Conservation (phyloP, 2,888 invertebrate genomes). For the Dione juno region DNA sequence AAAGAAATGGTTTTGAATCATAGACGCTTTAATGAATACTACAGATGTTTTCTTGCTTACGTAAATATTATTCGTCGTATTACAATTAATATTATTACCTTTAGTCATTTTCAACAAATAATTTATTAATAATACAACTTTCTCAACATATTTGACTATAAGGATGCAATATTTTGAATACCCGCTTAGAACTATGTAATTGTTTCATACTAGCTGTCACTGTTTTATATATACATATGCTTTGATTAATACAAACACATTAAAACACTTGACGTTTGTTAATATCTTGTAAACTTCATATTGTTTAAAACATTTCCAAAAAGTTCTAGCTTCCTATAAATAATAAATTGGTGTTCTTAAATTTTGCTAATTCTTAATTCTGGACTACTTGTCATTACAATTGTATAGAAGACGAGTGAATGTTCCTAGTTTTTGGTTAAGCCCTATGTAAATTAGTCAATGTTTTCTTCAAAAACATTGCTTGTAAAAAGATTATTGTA, state of each 20-base stretch:
- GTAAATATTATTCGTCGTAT: not conserved
- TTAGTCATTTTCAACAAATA: slow-evolving; percentile 4
- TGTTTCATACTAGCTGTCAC: slow-evolving; percentile 1
- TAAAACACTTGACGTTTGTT: not conserved
- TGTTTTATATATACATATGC: not conserved
- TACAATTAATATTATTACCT: not conserved
- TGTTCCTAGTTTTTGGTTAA: slow-evolving; percentile 26
- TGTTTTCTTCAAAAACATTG: slow-evolving; percentile 8
- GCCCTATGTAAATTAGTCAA: slow-evolving; percentile 17
- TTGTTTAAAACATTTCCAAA: slow-evolving; percentile 13
- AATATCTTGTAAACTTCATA: not conserved
- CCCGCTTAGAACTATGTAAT: not conserved
- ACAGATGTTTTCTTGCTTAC: not conserved
- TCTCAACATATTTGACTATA: slow-evolving; percentile 16
- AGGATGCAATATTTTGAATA: slow-evolving; percentile 1
- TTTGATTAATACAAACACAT: not conserved
- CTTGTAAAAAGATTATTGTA: slow-evolving; percentile 14
- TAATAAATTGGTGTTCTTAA: slow-evolving; percentile 33
- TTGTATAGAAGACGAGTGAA: slow-evolving; percentile 19
- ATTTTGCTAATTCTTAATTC: slow-evolving; percentile 5
- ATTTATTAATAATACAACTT: slow-evolving; percentile 3
- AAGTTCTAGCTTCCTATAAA: slow-evolving; percentile 30
- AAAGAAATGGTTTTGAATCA: no score
- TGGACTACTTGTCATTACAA: slow-evolving; percentile 5
- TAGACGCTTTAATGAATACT: no score